A percentile compares a stretch with the other conserved stretches of the same genome.
phyloP scores from a whole-genome alignment of 2,888 invertebrate genomes.

The Acrobasis consociella region DNA sequence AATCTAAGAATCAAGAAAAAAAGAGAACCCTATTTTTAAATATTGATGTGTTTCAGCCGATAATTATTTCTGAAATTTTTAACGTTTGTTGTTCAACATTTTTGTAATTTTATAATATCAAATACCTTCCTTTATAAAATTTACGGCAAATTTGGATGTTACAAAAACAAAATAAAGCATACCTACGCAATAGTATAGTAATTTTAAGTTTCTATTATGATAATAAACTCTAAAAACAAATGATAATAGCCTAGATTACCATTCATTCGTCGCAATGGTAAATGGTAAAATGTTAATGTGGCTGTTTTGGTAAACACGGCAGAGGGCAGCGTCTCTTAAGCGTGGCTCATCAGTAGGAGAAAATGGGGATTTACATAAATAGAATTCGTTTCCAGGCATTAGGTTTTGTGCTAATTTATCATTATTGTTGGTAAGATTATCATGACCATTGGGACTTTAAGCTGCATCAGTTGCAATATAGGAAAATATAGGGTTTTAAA shows the following conservation, averaged over 20 bases:
- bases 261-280: conserved; percentile 20
- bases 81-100: no score
- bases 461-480: no score
- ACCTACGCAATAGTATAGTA: background rate
- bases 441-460: background rate
- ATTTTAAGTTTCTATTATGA: background rate
- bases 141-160: no score
- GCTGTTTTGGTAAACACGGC: conserved; percentile 21
- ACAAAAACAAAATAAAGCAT: no score
- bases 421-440: background rate
- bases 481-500: no score
- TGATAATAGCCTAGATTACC: conserved; percentile 14
- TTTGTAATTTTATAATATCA: no score
- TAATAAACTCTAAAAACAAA: background rate
- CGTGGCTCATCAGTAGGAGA: conserved; percentile 6
- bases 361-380: conserved; percentile 37
- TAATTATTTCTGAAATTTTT: no score
- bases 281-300: conserved; percentile 19
- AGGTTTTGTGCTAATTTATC: background rate
- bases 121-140: no score
- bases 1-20: no score
- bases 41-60: no score
- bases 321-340: conserved; percentile 22
- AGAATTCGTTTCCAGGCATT: conserved; percentile 27
- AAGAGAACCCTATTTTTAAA: no score